Base-by-base conservation (phyloP, 2,888 invertebrate genomes). In the Hydraecia micacea region DNA sequence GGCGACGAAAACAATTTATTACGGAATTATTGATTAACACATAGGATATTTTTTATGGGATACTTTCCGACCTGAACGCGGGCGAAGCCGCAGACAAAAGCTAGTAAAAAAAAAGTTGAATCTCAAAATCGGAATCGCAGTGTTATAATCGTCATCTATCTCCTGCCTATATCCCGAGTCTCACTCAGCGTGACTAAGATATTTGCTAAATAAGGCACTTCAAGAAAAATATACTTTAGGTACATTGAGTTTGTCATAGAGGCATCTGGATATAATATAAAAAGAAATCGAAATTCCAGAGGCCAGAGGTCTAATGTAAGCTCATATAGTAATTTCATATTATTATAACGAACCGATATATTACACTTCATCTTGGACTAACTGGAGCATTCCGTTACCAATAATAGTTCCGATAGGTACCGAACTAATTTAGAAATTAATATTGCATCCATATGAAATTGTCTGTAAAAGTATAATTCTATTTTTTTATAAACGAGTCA, bases 271-370 rank as follows among this genome's bases (percentile, higher is more conserved):
- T 52, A n/a, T 32, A 65, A 58, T 32, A 69, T 39, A 15, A 55
- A 42, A 21, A 2, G n/a, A 60, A 63, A 67, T 42, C 11, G n/a
- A 67, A 63, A 55, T 49, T 0, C 3, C 7, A 73, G 66, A 73
- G 60, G 1, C 3, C 7, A 73, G 66, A 73, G 60, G 73, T 60
- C 81, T 69, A 66, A 69, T 49, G 58, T 36, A 39, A 75, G 49
- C n/a, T 46, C 46, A 36, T 49, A 74, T 71, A 52, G 67, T 77
- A 25, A 77, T 81, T 76, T 77, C 62, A 67, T 77, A n/a, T n/a
- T n/a, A n/a, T 73, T 75, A 76, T 72, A n/a, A n/a, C 42, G 42
- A 76, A 73, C 25, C 36, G 75, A 81, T 77, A 76, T 69, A 77
- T 71, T 42, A 69, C 65, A 36, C 21, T 60, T 25, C n/a, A 52